Evolutionary conservation across 2,888 invertebrate genomes (phyloP).

Genomic region (Thysanoteuthis rhombus): DNA sequence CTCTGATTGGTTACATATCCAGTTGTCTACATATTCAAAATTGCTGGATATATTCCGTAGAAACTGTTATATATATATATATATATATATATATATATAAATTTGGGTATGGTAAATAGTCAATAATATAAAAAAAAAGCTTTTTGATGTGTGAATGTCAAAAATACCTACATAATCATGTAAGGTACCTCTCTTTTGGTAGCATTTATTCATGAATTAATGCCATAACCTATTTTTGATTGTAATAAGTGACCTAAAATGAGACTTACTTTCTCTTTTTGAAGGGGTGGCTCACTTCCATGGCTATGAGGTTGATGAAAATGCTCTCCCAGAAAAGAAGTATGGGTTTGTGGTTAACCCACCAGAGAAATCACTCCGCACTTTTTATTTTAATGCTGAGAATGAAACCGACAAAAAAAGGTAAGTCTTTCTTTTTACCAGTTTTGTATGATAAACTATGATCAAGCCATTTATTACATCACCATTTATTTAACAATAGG

Average conservation of each 20-base stretch:
- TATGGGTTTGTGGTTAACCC: slow-evolving; percentile 91
- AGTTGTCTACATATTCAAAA: no score
- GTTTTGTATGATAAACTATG: no score
- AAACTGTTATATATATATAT: no score
- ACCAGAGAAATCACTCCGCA: slow-evolving; percentile 84
- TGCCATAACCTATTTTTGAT: not conserved
- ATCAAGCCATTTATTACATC: no score
- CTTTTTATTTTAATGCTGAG: slow-evolving; percentile 91
- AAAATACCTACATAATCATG: not conserved
- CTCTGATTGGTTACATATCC: no score
- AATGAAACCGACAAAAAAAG: slow-evolving; percentile 94
- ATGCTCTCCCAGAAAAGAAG: slow-evolving; percentile 81
- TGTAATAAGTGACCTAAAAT: not conserved
- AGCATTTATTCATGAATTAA: not conserved
- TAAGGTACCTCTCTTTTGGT: not conserved
- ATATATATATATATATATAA: no score
- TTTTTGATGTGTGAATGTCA: not conserved
- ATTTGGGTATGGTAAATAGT: not conserved
- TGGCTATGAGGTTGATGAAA: slow-evolving; percentile 89
- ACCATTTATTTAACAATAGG: no score
- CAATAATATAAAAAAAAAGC: not conserved
- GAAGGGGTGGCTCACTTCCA: slow-evolving; percentile 91
- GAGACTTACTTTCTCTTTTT: not conserved
- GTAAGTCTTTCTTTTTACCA: slow-evolving; percentile 69
- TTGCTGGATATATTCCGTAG: no score